phyloP scores from a whole-genome alignment of 1,140 invertebrate genomes.

The Latrodectus geometricus region DNA sequence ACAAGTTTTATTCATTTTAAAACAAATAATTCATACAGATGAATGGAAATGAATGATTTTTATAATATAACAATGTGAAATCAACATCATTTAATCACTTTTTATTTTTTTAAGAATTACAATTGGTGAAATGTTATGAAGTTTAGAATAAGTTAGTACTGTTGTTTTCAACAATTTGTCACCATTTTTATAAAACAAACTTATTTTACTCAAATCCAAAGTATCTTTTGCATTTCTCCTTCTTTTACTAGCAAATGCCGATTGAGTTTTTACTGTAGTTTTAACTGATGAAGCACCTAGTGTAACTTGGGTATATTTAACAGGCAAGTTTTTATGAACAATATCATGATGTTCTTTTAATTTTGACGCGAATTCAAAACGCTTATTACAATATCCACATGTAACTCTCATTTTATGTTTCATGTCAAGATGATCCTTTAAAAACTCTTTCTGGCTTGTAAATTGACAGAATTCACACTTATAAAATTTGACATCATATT shows the following conservation, averaged over 20 bases:
- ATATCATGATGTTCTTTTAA: constrained; percentile 39
- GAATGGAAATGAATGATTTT: no score
- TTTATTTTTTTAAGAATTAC: not conserved
- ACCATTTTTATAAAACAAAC: not conserved
- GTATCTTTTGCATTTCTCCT: no score
- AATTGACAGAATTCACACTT: constrained; percentile 51
- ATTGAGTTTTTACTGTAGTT: not conserved
- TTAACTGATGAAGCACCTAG: not conserved
- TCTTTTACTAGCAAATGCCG: not conserved
- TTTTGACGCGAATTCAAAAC: constrained; percentile 41
- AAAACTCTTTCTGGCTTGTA: not conserved
- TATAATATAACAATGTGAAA: no score
- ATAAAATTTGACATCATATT: not conserved
- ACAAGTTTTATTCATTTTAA: no score
- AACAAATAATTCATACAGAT: no score
- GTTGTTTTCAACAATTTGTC: not conserved
- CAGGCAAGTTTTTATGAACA: constrained; percentile 12
- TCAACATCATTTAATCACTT: not conserved
- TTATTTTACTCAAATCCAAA: no score
- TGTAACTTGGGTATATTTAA: constrained; percentile 35
- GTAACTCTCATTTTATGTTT: constrained; percentile 44
- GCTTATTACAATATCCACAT: constrained; percentile 29
- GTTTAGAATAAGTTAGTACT: not conserved
- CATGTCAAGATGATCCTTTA: not conserved
- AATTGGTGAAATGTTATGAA: not conserved